Evolutionary conservation across 2,797 vertebrate genomes (phyloP), one percentile per base, ranked within the genome.

Genomic region (Lepilemur ruficaudatus): DNA sequence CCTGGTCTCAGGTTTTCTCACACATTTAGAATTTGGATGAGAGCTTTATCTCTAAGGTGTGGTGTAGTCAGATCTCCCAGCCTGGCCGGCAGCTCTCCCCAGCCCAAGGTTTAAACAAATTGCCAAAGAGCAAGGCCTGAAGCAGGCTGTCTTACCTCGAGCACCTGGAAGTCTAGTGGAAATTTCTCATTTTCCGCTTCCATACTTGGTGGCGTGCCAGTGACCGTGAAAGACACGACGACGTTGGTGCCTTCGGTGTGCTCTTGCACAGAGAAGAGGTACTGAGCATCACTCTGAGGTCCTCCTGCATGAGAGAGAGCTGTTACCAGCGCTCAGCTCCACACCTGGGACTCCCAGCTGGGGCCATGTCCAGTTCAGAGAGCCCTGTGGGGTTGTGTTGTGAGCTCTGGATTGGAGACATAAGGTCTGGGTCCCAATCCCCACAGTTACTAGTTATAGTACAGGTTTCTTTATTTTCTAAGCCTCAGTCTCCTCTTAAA

Each of bases 181-280:
- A 95, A 59, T 12, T 20, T 72, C 38, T 94, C 87, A 4, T 92
- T 32, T 48, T 85, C 87, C 89, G 38, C 52, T 28, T 0, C 38
- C 55, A 93, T 38, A 48, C 96, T 92, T 13, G 89, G 0, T 0
- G 95, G 96, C 52, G 48, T 98, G 76, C 35, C 22, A 17, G 76
- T 22, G 72, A 93, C 85, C 65, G 98, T 98, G 81, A 99, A 95
- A 14, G 98, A 98, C 86, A 99, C 92, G 0, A 98, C 83, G 2
- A 98, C 97, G 1, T 99, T 99, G 57, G 48, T 41, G 59, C 94
- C 84, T 0, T 82, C 76, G 22, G 57, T 48, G n/a, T 75, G 23
- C 59, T 99, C 97, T 5, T 84, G 35, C 38, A 99, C 98, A 80
- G 67, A 73, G 88, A 99, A 98, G 80, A 95, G 70, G 78, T 98